These are phyloP conservation scores for Latrodectus hesperus DNA, from an alignment of 2,888 invertebrate species.

Conservation along the genomic window DNA sequence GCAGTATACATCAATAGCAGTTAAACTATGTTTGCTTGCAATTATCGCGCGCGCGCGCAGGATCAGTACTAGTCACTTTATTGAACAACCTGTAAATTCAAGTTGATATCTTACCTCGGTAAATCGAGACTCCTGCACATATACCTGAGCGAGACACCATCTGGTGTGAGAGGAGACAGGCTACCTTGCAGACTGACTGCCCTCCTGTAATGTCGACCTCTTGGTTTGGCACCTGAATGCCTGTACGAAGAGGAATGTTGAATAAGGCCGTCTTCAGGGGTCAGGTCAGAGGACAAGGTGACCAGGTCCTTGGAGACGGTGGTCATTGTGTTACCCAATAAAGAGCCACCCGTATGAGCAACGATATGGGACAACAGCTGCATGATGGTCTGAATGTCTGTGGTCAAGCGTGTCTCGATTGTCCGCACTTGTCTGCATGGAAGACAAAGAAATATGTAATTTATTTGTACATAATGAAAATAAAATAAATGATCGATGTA, in stretches of 20 bases:
- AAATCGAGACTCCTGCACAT: conserved; percentile 67
- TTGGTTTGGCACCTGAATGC: conserved; percentile 23
- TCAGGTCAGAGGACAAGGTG: conserved; percentile 52
- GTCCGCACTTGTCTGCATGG: conserved; percentile 60
- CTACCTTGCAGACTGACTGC: conserved; percentile 66
- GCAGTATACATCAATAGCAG: too few species aligned
- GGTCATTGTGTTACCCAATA: conserved; percentile 57
- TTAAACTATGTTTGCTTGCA: too few species aligned
- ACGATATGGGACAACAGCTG: conserved; percentile 64
- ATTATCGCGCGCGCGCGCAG: too few species aligned
- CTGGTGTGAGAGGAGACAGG: conserved; percentile 55
- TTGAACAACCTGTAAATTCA: neutral
- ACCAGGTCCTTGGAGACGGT: conserved; percentile 65
- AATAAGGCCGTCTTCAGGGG: conserved; percentile 44
- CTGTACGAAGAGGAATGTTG: conserved; percentile 12
- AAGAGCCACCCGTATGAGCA: conserved; percentile 53
- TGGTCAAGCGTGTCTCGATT: conserved; percentile 61
- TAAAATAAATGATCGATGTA: too few species aligned
- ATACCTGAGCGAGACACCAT: conserved; percentile 62
- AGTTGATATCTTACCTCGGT: conserved; percentile 46
- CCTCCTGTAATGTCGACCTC: conserved; percentile 55
- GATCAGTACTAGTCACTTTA: too few species aligned
- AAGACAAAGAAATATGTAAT: too few species aligned
- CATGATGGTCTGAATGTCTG: conserved; percentile 69
- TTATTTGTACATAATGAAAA: too few species aligned